Base-by-base conservation (phyloP, 2,113 vertebrate genomes). In the Cyprinodon variegatus region DNA sequence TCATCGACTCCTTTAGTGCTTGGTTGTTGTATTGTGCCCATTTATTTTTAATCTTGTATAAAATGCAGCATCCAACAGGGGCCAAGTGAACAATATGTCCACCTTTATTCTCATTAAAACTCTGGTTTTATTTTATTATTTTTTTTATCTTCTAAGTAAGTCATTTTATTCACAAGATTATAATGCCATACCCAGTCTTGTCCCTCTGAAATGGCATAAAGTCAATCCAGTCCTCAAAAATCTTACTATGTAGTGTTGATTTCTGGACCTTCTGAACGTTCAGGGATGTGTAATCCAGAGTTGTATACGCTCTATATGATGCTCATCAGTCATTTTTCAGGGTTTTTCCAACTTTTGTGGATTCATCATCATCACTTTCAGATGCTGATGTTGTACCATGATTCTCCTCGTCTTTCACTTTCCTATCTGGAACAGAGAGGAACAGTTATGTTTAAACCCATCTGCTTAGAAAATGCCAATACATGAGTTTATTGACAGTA, bases 391-490 rank as follows among this genome's bases (percentile, higher is more conserved):
- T 14, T 53, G 0, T 0, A 3, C 68, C 37, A 4, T 77, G 14
- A 1, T 39, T 12, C 15, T 43, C 36, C 22, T 61, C 37, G 29
- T 13, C 17, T 39, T 60, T 17, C 14, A 11, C 8, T 4, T 0
- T 37, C 3, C 43, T 50, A 50, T 48, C 85, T 86, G 60, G 75
- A 85, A 89, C 3, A 79, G 1, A 62, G 0, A 57, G 22, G 13
- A 9, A 67, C 1, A 65, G 2, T 12, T 48, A 4, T 22, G 38
- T 40, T 45, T 37, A 43, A 39, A 70, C 3, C 8, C 53, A 36
- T 59, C 67, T 39, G 8, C 11, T 2, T 43, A 38, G 11, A 59
- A 45, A 7, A 9, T 57, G 45, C 4, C 59, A 38, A 68, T 53
- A 38, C 17, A 17, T 15, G 11, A 9, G 9, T 64, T 40, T 13